Evolutionary conservation across 2,113 vertebrate genomes (phyloP), one percentile per base, ranked within the genome.

Genomic region (Onychorhynchus coronatus): DNA sequence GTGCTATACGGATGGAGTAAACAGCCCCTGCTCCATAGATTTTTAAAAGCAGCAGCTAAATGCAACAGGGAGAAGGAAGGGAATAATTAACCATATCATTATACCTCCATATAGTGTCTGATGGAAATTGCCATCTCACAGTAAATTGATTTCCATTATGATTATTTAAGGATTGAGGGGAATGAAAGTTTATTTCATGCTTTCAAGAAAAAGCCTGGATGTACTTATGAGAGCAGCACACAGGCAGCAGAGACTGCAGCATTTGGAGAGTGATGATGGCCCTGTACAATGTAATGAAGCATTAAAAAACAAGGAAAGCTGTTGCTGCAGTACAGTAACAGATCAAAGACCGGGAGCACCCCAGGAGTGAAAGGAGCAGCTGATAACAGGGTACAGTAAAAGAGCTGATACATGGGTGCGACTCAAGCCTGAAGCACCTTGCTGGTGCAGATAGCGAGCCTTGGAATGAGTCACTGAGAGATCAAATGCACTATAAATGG

Each of bases 271-370:
- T 16, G 65, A 33, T n/a, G 42, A 19, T 16, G 5, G 82, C 79
- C 61, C 75, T 63, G 65, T 70, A 82, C 46, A 41, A 11, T 12
- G 49, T 39, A 61, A 35, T 3, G 23, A 66, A 73, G 81, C 44
- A 30, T 21, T 74, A 39, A 61, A 63, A 93, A 70, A 15, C 13
- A 44, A 46, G 82, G 65, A 79, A 80, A 89, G 84, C 35, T 89
- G 77, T 85, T 92, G 59, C 65, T 92, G 82, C 85, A 58, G 25
- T 4, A 39, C 10, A 2, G 41, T 39, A 70, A 44, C 21, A 91
- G 95, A 95, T 95, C 91, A 97, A 95, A 96, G 91, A 56, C 89
- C 31, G 10, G 76, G 76, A 96, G 73, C 73, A 92, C 76, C 68
- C 68, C 6, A 75, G 84, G 73, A 95, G 91, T 49, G 44, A 91